Conservation (phyloP, 2,113 vertebrate genomes). For the Ia io region DNA sequence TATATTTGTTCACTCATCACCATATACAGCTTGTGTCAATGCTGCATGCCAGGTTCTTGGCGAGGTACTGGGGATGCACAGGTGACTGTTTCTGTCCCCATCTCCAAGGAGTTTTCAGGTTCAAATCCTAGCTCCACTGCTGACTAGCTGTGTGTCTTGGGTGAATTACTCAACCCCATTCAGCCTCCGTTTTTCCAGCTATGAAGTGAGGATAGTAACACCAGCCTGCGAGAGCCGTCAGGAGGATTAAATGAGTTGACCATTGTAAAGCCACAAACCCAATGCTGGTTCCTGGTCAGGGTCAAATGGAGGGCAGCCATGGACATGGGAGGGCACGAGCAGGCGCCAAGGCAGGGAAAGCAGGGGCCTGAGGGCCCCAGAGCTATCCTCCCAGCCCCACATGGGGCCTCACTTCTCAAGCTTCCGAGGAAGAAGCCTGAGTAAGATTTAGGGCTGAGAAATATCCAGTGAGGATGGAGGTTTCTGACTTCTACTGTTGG, state of each 20-base stretch:
- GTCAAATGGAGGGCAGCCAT: fast-evolving
- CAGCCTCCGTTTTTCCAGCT: background rate
- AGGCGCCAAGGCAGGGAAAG: background rate
- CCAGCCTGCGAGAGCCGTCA: background rate
- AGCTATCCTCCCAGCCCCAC: background rate
- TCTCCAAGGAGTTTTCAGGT: background rate
- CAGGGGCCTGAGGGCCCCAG: fast-evolving
- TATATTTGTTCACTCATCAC: background rate
- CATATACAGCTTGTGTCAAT: background rate
- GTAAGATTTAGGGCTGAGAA: background rate
- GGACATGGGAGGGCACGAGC: background rate
- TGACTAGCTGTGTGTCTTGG: background rate
- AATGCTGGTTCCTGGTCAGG: background rate
- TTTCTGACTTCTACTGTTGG: background rate
- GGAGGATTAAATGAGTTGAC: background rate
- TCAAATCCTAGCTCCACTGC: background rate
- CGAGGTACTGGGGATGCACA: fast-evolving
- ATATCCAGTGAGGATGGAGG: fast-evolving
- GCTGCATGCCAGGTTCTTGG: background rate
- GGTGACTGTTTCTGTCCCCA: background rate
- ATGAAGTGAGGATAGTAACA: background rate
- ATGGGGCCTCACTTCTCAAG: background rate
- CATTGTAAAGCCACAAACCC: background rate
- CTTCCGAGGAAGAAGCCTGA: background rate
- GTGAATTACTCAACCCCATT: background rate